A percentile compares a stretch with the other conserved stretches of the same genome.
Evolutionary conservation across 2,113 vertebrate genomes (phyloP).

Genomic region (Pantherophis guttatus): DNA sequence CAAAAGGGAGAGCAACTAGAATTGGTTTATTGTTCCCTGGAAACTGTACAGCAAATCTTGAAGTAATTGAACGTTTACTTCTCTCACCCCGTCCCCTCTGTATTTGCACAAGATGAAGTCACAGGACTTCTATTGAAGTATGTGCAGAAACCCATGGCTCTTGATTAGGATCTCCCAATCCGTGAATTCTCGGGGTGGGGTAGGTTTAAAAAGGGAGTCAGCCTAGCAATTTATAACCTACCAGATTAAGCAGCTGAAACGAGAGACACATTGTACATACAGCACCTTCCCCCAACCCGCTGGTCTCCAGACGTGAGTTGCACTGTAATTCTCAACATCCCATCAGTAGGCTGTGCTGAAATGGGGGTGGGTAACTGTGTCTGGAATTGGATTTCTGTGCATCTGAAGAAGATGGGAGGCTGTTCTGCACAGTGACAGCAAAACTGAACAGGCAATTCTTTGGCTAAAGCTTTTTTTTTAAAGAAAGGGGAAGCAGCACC

Average conservation of each 20-base stretch:
- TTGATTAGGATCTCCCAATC: not conserved
- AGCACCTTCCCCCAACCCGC: not conserved
- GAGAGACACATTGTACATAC: not conserved
- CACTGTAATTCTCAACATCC: not conserved
- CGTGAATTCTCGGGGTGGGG: not conserved
- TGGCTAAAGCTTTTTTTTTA: too few relatives aligned
- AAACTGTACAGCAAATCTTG: not conserved
- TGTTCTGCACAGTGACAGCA: not conserved
- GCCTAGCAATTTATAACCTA: not conserved
- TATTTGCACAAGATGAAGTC: not conserved
- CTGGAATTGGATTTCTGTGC: not conserved
- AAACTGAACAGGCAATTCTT: not conserved
- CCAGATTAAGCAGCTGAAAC: not conserved
- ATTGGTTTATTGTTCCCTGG: not conserved
- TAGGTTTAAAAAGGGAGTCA: not conserved
- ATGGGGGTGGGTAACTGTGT: not conserved
- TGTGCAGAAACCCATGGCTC: not conserved
- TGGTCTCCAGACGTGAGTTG: not conserved
- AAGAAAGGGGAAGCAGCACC: not conserved
- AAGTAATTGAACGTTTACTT: not conserved
- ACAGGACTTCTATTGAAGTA: not conserved
- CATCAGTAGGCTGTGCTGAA: not conserved
- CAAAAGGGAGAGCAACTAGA: too few relatives aligned
- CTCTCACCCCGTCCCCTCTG: not conserved
- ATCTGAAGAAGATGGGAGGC: not conserved